Evolutionary conservation across 2,888 invertebrate species (phyloP), one percentile per base, ranked within the genome.

Genomic region (Drosophila birchii): DNA sequence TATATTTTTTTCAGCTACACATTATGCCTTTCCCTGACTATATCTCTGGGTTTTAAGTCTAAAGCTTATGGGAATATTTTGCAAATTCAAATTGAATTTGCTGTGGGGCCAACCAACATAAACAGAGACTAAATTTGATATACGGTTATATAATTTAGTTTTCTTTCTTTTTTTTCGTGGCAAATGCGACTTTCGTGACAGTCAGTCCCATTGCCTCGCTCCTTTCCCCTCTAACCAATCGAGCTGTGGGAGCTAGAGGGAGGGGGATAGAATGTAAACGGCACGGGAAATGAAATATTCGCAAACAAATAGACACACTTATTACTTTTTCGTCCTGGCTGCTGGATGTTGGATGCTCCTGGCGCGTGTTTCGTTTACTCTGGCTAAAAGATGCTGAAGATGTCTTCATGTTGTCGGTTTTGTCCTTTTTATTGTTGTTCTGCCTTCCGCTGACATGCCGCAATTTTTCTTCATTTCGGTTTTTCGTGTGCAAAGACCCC

Each of bases 291-390:
- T 87, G 79, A 87, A 89, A 87, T 88, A 89, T 89, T 86, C 85
- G 88, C 76, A 76, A 89, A 88, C 89, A 89, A 89, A 89, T 88
- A 89, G 86, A 89, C 88, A 81, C 89, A 89, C 79, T 88, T 86
- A 86, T 89, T 87, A 85, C 85, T 75, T 84, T 87, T 80, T 81
- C 57, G 75, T 84, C 67, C 85, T 76, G 75, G 73, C 59, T 39
- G 75, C 60, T 78, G 80, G 80, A 72, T 83, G 82, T 78, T 88
- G 76, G 69, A 83, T 88, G 89, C 79, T 79, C 78, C 78, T 85
- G 81, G 85, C 82, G 80, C 86, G 86, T 81, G 87, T 86, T 83
- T 67, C 67, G 58, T 58, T 67, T 64, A 57, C 72, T 64, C 32
- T 41, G 45, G 32, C 74, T n/a, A 47, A 29, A 59, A 55, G 73